Conservation (phyloP, 2,113 vertebrate species). For the Mesembrinibis cayennensis region DNA sequence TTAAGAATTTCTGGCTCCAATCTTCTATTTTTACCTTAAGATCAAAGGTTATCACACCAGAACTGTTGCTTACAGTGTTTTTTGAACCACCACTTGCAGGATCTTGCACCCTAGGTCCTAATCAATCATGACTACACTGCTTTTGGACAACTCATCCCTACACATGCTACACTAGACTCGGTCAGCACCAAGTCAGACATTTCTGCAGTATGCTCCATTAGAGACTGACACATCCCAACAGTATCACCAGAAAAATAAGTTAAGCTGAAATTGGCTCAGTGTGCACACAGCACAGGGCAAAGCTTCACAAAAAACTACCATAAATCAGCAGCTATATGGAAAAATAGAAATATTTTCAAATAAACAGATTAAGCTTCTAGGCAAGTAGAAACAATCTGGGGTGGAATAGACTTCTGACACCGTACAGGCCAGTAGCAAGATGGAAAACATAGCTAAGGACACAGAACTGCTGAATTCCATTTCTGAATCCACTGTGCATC, state of each 20-base stretch:
- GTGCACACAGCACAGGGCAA: not conserved
- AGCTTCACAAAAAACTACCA: not conserved
- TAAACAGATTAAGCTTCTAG: not conserved
- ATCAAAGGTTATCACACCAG: not conserved
- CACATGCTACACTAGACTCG: not conserved
- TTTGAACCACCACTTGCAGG: not conserved
- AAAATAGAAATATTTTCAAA: not conserved
- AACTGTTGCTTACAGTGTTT: not conserved
- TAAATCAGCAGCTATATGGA: not conserved
- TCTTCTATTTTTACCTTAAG: not conserved
- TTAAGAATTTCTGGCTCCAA: not conserved
- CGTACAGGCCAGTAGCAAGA: not conserved
- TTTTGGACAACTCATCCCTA: not conserved
- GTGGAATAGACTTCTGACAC: not conserved
- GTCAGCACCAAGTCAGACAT: not conserved
- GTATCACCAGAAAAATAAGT: not conserved
- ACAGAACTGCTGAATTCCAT: not conserved
- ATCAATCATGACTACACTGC: not conserved
- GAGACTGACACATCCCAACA: rapidly evolving
- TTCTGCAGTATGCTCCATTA: rapidly evolving
- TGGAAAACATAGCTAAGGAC: not conserved
- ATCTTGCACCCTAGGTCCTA: not conserved
- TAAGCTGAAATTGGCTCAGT: not conserved
- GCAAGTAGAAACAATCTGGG: not conserved
- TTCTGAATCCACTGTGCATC: not conserved